These are phyloP conservation scores for Cyclargus thomasi DNA, from an alignment of 1,140 invertebrate genomes.

Conservation along the genomic window DNA sequence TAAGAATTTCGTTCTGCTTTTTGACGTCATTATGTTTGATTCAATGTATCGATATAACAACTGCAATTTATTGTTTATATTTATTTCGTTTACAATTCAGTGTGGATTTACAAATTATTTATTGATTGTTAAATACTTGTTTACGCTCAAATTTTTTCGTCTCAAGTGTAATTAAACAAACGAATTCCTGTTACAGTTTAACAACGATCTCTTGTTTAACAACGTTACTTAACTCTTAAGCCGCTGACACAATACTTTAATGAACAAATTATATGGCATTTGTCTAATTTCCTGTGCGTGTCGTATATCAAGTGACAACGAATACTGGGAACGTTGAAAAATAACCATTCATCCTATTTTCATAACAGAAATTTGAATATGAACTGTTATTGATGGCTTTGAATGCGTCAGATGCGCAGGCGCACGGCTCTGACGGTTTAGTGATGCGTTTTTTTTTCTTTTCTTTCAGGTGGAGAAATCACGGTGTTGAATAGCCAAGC, in stretches of 20 bases:
- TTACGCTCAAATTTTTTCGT: background rate
- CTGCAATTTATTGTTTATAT: constrained; percentile 5
- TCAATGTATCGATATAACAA: constrained; percentile 10
- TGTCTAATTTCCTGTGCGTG: constrained; percentile 43
- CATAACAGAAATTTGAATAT: constrained; percentile 66
- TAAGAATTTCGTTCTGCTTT: constrained; percentile 49
- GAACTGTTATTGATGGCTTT: constrained; percentile 53
- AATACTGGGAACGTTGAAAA: constrained; percentile 15
- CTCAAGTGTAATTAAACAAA: too few relatives aligned
- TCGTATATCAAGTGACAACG: constrained; percentile 24
- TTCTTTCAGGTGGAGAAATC: constrained; percentile 51
- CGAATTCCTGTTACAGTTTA: too few relatives aligned
- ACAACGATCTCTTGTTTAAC: too few relatives aligned
- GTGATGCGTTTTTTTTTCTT: constrained; percentile 53
- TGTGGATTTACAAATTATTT: constrained; percentile 2
- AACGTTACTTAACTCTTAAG: background rate
- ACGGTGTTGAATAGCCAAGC: constrained; percentile 67
- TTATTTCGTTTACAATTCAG: background rate
- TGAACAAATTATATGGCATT: constrained; percentile 25
- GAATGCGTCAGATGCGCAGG: constrained; percentile 68
- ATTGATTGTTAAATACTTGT: constrained; percentile 1
- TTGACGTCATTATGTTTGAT: constrained; percentile 39
- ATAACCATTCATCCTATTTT: constrained; percentile 48
- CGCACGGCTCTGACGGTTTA: constrained; percentile 69
- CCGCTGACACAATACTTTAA: constrained; percentile 7